A percentile compares a stretch with the other conserved stretches of the same genome.
Conservation (phyloP, 2,113 vertebrate species). For the Pygoscelis antarcticus region DNA sequence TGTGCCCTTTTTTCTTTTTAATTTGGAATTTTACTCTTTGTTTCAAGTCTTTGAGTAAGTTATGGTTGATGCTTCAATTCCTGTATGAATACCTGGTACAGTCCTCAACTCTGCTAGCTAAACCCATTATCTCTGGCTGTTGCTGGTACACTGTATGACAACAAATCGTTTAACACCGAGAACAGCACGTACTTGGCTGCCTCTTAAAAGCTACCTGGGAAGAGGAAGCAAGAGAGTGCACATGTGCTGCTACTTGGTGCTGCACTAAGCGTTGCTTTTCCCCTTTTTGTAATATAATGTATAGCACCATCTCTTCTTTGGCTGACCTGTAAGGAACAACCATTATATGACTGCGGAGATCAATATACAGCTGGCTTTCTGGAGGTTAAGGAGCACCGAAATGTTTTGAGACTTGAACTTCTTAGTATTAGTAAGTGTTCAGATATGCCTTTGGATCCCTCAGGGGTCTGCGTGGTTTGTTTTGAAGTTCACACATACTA, state of each 20-base stretch:
- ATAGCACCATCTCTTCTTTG: background rate
- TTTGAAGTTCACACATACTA: rapidly evolving
- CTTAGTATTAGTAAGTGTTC: background rate
- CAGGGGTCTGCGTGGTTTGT: background rate
- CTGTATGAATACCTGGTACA: background rate
- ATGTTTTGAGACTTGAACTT: background rate
- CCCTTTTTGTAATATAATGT: background rate
- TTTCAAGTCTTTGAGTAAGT: background rate
- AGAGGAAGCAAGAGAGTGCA: background rate
- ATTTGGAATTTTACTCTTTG: background rate
- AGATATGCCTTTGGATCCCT: background rate
- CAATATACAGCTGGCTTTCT: background rate
- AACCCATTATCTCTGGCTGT: background rate
- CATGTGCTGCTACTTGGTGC: background rate
- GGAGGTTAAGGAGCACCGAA: background rate
- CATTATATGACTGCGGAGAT: rapidly evolving
- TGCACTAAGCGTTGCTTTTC: rapidly evolving
- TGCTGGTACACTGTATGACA: background rate
- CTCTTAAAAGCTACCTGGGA: background rate
- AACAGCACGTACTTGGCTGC: background rate
- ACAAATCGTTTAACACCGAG: background rate
- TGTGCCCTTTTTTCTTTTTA: background rate
- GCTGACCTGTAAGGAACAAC: background rate
- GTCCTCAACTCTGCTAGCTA: background rate
- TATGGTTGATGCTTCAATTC: background rate